Base-by-base conservation (phyloP, 2,113 vertebrate genomes). In the Ammodytes dubius region DNA sequence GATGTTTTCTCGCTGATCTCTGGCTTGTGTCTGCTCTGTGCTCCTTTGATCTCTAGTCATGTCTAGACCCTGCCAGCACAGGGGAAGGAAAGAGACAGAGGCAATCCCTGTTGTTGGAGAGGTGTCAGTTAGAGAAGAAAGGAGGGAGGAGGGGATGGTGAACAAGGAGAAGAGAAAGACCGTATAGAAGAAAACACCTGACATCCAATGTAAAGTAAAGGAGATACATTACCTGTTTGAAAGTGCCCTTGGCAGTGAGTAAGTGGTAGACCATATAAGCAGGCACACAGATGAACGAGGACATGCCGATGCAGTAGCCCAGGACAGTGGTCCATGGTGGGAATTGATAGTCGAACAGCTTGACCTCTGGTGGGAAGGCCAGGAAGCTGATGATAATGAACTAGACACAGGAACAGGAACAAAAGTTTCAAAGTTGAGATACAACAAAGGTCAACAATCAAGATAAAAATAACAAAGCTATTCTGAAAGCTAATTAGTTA, bases 331-430 rank as follows among this genome's bases (percentile, higher is more conserved):
- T 98, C 98, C 98, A 99, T 53, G 93, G 93, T 0, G 98, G 98
- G 76, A 97, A 99, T 7, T 84, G 83, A 17, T 99, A 99, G 69
- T 97, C 47, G 81, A 99, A 99, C 73, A 99, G 94, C 52, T 89
- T 95, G 15, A 99, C 95, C 49, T 97, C 94, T 0, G 97, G 97
- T 7, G 97, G 97, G 74, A 92, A 96, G 84, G 96, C 96, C 89
- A 99, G 90, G 91, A 99, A 99, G 78, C 97, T 99, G 94, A 95
- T 96, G 74, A 98, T 97, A 91, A 99, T 98, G 2, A 98, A 99
- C 98, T 99, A 86, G 45, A 91, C 85, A 70, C 0, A 78, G 74
- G 88, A 82, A 54, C 6, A 13, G 15, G 56, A 61, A 40, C 8
- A 75, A 61, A 54, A 59, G 65, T 27, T 27, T 27, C 19, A 82